Evolutionary conservation across 2,113 vertebrate genomes (phyloP).

Genomic region (Hippocampus mohnikei): DNA sequence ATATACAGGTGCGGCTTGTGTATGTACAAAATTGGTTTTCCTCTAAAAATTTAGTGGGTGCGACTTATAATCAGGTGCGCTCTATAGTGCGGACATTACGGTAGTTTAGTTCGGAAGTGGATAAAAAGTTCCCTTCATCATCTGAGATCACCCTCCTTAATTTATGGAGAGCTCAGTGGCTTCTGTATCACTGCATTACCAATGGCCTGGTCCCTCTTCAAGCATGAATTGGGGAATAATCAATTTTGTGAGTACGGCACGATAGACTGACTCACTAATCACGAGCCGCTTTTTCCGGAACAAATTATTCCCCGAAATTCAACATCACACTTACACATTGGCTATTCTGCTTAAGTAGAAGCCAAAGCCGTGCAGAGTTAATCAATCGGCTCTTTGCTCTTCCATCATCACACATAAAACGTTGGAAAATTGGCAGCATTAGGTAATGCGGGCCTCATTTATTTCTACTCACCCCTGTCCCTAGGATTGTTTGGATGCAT

Average conservation of each 20-base stretch:
- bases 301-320: neutral
- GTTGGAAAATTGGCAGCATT: slow-evolving; percentile 30
- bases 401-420: slow-evolving; percentile 4
- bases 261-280: neutral
- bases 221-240: neutral
- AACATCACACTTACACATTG: neutral
- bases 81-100: too few species aligned
- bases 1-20: too few species aligned
- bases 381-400: neutral
- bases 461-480: slow-evolving; percentile 19
- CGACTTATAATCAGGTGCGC: too few species aligned
- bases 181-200: neutral
- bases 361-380: neutral
- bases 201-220: neutral
- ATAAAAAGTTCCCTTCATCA: neutral
- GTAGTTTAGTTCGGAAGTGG: neutral
- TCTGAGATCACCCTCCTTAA: neutral
- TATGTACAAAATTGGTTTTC: too few species aligned
- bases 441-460: slow-evolving; percentile 29
- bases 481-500: slow-evolving; percentile 38
- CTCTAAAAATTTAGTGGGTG: too few species aligned
- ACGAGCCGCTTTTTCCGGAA: neutral
- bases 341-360: neutral
- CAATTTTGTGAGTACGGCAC: neutral
- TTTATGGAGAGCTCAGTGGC: neutral